A percentile compares a stretch with the other conserved stretches of the same genome.
These are phyloP conservation scores for Epinotia demarniana DNA, from an alignment of 2,888 invertebrate genomes.

Conservation along the genomic window DNA sequence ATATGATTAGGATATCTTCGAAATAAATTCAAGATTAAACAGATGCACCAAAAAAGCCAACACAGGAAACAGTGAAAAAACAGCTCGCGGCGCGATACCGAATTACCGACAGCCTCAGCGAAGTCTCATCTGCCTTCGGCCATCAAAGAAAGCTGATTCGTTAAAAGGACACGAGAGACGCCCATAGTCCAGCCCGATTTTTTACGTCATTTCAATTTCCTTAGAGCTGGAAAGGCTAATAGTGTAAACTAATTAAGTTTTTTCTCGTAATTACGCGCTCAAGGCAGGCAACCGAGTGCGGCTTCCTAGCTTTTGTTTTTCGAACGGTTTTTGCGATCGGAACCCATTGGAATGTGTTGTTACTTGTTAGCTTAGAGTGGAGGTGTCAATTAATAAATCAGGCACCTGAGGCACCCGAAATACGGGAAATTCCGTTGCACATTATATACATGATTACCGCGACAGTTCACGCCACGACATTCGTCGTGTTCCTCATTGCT, in stretches of 20 bases:
- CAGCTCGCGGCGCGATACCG: too few relatives aligned
- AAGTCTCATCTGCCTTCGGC: slow-evolving; percentile 7
- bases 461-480: neutral
- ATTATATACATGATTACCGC: neutral
- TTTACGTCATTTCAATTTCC: slow-evolving; percentile 69
- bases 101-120: neutral
- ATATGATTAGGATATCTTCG: too few relatives aligned
- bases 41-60: too few relatives aligned
- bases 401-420: neutral
- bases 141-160: slow-evolving; percentile 5
- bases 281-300: slow-evolving; percentile 76
- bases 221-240: slow-evolving; percentile 65
- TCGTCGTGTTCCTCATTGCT: too few relatives aligned
- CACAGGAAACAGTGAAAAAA: too few relatives aligned
- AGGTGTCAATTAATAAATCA: neutral
- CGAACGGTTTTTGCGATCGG: slow-evolving; percentile 46
- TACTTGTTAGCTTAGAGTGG: neutral
- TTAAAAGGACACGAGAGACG: slow-evolving; percentile 7
- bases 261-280: slow-evolving; percentile 72
- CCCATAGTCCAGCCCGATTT: slow-evolving; percentile 52
- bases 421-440: too few relatives aligned
- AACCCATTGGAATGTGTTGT: slow-evolving; percentile 36
- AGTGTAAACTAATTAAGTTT: slow-evolving; percentile 71
- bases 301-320: slow-evolving; percentile 70
- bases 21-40: too few relatives aligned